Percentiles rank a stretch among this genome's conserved stretches.
phyloP scores from a whole-genome alignment of 2,797 vertebrate species.

The Muscicapa comitata region DNA sequence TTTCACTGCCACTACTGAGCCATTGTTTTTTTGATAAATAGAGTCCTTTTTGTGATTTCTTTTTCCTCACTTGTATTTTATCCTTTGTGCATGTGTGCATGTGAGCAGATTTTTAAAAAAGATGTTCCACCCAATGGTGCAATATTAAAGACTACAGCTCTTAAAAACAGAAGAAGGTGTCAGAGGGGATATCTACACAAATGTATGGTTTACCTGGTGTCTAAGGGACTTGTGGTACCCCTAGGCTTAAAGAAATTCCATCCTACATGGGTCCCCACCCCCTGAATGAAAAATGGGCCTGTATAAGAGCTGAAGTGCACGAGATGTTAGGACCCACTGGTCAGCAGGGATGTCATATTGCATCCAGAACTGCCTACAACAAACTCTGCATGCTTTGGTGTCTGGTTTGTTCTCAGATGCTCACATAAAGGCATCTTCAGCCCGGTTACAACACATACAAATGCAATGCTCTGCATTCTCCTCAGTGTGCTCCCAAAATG shows the following conservation, averaged over 20 bases:
- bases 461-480: neutral
- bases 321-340: neutral
- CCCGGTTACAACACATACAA: neutral
- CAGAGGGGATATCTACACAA: neutral
- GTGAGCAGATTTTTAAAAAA: conserved; percentile 24
- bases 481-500: neutral
- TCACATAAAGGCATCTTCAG: neutral
- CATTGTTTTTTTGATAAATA: conserved; percentile 63
- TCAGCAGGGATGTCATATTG: neutral
- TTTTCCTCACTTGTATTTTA: conserved; percentile 24
- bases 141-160: neutral
- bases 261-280: neutral
- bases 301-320: neutral
- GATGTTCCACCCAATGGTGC: neutral
- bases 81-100: conserved; percentile 1
- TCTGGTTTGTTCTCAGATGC: neutral
- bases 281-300: neutral
- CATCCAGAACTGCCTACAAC: neutral
- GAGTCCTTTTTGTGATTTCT: conserved; percentile 23
- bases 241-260: neutral
- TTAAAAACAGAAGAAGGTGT: neutral
- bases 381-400: neutral
- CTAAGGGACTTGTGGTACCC: neutral
- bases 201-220: neutral
- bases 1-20: conserved; percentile 27